Percentiles rank a stretch among this genome's conserved stretches.
Evolutionary conservation across 1,140 invertebrate genomes (phyloP).

Genomic region (Calosoma granatense): DNA sequence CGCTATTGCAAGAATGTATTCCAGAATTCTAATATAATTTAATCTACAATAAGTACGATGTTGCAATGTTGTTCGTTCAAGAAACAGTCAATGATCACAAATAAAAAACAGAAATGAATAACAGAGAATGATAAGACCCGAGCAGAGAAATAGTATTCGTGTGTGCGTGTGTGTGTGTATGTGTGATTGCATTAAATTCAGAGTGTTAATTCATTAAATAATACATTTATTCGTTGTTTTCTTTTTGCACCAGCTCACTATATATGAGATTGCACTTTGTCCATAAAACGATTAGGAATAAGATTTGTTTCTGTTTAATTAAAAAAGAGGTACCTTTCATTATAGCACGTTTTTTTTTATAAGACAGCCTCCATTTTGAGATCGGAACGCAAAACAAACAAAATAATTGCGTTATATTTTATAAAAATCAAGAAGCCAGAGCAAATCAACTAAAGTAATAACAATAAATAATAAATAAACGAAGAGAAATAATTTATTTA

Average conservation of each 20-base stretch:
- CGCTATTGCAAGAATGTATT: too few relatives aligned
- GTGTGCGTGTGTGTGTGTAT: neutral
- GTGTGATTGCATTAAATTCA: neutral
- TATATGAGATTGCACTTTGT: slow-evolving; percentile 28
- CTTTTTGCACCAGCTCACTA: slow-evolving; percentile 23
- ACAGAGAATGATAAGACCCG: too few relatives aligned
- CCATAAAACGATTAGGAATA: slow-evolving; percentile 25
- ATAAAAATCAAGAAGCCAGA: neutral
- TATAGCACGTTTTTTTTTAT: slow-evolving; percentile 26
- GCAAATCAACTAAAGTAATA: neutral
- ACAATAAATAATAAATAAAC: too few relatives aligned
- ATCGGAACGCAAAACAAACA: neutral
- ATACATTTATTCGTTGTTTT: slow-evolving; percentile 16
- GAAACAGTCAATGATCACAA: too few relatives aligned
- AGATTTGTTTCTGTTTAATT: slow-evolving; percentile 14
- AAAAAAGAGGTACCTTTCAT: slow-evolving; percentile 27
- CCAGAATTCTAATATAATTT: too few relatives aligned
- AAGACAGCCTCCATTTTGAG: neutral
- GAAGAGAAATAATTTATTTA: too few relatives aligned
- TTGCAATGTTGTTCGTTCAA: too few relatives aligned
- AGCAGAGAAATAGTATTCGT: neutral
- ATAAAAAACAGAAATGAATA: too few relatives aligned
- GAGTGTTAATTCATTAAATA: neutral
- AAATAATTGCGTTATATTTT: neutral
- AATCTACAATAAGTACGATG: too few relatives aligned